Percentiles rank a stretch among this genome's conserved stretches.
Conservation (phyloP, 1,140 invertebrate species). For the Tetramorium parvispinum region DNA sequence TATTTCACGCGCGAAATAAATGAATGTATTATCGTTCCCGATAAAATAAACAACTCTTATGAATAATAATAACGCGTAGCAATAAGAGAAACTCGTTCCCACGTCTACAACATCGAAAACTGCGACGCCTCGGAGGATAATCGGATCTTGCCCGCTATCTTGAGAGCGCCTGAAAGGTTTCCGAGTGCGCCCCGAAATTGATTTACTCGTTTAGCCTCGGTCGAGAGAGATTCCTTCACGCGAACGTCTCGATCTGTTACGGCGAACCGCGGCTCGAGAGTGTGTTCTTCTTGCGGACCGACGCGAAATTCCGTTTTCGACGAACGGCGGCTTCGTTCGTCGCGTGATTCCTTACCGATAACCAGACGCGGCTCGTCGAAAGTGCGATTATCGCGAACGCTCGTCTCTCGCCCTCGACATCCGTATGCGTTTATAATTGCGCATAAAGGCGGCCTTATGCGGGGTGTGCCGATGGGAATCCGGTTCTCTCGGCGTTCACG, state of each 20-base stretch:
- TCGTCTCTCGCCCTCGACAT: neutral
- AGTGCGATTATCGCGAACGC: neutral
- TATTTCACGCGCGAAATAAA: neutral
- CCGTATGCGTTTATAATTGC: constrained; percentile 4
- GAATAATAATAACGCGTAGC: neutral
- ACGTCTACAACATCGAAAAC: neutral
- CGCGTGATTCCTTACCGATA: neutral
- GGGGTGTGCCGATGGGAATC: constrained; percentile 31
- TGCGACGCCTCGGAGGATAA: neutral
- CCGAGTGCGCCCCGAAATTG: constrained; percentile 9
- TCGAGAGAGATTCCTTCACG: neutral
- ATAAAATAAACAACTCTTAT: neutral
- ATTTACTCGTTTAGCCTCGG: constrained; percentile 10
- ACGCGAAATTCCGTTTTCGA: neutral
- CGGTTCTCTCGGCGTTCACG: constrained; percentile 20
- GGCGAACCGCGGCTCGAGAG: neutral
- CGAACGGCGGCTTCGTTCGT: neutral
- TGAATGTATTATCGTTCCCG: neutral
- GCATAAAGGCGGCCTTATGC: constrained; percentile 18
- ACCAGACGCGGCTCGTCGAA: neutral
- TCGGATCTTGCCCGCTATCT: constrained; percentile 10
- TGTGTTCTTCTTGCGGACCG: neutral
- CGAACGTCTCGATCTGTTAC: neutral
- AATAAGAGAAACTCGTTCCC: neutral
- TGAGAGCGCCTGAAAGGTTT: neutral